Conservation (phyloP, 2,888 invertebrate genomes). For the Scrobipalpa atriplicella region DNA sequence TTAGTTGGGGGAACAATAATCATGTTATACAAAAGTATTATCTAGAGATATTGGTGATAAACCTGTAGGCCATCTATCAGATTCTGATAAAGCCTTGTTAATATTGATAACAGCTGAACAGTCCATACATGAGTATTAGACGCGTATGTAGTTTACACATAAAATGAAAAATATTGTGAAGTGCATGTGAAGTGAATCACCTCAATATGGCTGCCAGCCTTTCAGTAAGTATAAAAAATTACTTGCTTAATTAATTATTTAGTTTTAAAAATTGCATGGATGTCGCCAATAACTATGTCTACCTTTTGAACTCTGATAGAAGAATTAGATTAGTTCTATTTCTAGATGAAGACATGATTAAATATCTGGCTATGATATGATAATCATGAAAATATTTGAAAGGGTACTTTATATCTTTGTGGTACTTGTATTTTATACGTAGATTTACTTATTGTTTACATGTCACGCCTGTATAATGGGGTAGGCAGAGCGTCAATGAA, state of each 20-base stretch:
- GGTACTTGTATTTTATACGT: not conserved
- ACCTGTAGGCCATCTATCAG: constrained; percentile 50
- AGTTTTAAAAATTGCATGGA: not conserved
- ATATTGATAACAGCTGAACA: constrained; percentile 60
- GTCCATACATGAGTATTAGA: constrained; percentile 51
- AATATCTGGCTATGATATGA: too few species aligned
- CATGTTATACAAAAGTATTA: constrained; percentile 40
- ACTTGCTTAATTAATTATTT: not conserved
- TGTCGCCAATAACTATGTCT: too few species aligned
- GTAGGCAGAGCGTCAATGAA: too few species aligned
- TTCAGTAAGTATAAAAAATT: constrained; percentile 61
- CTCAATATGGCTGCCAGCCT: constrained; percentile 65
- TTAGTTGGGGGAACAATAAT: constrained; percentile 35
- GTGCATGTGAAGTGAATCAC: constrained; percentile 60
- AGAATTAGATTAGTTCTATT: too few species aligned
- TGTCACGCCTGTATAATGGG: too few species aligned
- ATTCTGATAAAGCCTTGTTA: constrained; percentile 62
- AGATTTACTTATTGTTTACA: not conserved
- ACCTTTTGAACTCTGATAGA: too few species aligned
- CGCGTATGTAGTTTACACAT: constrained; percentile 39
- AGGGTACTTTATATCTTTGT: too few species aligned
- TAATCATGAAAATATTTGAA: too few species aligned
- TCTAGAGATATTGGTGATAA: constrained; percentile 64
- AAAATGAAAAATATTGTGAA: constrained; percentile 42
- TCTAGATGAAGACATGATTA: too few species aligned